Evolutionary conservation across 1,140 invertebrate species (phyloP).

Genomic region (Brachionus rotundiformis): DNA sequence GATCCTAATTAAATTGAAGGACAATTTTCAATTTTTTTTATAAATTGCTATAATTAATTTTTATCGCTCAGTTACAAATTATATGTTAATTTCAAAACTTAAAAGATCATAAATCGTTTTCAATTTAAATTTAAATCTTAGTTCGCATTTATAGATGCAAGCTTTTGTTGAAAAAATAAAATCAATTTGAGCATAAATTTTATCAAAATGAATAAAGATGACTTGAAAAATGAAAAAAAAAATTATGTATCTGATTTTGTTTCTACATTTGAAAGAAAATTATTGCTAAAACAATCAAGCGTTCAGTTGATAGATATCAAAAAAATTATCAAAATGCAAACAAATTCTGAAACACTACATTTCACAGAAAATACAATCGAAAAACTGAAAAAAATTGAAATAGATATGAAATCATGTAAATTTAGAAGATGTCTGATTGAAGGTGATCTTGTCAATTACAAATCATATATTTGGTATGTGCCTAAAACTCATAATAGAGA

Average conservation of each 20-base stretch:
- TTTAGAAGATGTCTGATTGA: not conserved
- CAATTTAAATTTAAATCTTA: too few species aligned
- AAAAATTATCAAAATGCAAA: not conserved
- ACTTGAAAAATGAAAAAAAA: not conserved
- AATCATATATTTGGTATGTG: slow-evolving; percentile 19
- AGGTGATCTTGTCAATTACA: not conserved
- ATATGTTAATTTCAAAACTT: not conserved
- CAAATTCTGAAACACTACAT: not conserved
- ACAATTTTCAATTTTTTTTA: not conserved
- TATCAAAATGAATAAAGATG: not conserved
- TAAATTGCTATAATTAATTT: too few species aligned
- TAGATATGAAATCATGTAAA: not conserved
- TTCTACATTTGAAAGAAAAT: not conserved
- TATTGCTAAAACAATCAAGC: not conserved
- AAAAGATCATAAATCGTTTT: too few species aligned
- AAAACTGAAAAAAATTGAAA: not conserved
- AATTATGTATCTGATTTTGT: not conserved
- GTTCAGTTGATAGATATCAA: not conserved
- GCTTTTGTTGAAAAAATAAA: not conserved
- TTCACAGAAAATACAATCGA: not conserved
- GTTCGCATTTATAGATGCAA: not conserved
- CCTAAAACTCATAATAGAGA: not conserved
- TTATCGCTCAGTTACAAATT: too few species aligned
- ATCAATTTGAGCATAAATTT: not conserved
- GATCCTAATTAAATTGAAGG: not conserved